A percentile compares a stretch with the other conserved stretches of the same genome.
phyloP scores from a whole-genome alignment of 2,888 invertebrate species.

The Eupithecia vulgata region DNA sequence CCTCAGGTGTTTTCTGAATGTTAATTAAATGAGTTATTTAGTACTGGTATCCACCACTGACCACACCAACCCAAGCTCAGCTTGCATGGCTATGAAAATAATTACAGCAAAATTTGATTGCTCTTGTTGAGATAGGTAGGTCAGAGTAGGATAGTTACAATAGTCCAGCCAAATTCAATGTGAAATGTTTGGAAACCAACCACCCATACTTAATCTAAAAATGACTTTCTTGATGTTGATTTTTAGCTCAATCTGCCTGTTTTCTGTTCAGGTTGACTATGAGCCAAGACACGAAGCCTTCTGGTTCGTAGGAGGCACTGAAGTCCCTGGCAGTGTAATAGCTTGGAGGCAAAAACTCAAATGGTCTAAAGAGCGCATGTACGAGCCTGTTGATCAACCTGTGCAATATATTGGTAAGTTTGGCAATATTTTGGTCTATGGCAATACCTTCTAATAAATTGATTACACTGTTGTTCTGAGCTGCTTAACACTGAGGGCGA shows the following conservation, averaged over 20 bases:
- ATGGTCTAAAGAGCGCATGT: slow-evolving; percentile 70
- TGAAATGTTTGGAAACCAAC: not conserved
- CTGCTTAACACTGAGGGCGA: no score
- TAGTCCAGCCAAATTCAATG: not conserved
- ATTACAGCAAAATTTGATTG: no score
- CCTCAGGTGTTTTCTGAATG: not conserved
- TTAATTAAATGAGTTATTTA: not conserved
- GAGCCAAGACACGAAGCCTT: slow-evolving; percentile 93
- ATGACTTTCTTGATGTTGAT: not conserved
- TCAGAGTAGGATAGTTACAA: no score
- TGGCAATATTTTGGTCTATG: slow-evolving; percentile 13
- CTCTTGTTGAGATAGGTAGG: not conserved
- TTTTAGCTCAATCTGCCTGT: slow-evolving; percentile 10
- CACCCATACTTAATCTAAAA: not conserved
- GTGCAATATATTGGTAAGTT: slow-evolving; percentile 87
- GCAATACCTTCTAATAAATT: not conserved
- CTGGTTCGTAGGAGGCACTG: slow-evolving; percentile 92
- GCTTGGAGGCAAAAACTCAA: slow-evolving; percentile 67
- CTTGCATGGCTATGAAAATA: no score
- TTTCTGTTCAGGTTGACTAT: slow-evolving; percentile 85
- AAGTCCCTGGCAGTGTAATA: slow-evolving; percentile 77
- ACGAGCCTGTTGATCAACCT: slow-evolving; percentile 85
- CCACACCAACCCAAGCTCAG: not conserved
- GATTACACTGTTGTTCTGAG: not conserved
- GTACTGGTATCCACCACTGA: not conserved